Conservation (phyloP, 2,888 invertebrate genomes). For the Belgica antarctica region DNA sequence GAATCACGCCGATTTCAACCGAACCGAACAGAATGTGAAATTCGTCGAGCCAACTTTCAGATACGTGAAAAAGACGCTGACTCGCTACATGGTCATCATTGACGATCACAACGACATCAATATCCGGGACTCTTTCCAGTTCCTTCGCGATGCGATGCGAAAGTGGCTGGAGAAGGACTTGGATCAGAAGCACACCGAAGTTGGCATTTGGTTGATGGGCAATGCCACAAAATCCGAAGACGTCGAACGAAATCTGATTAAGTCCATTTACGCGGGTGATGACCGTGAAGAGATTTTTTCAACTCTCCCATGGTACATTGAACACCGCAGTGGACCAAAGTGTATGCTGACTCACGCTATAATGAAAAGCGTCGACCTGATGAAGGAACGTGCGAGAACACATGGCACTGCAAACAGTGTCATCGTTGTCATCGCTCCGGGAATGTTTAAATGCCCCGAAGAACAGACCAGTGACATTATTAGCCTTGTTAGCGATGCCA, state of each 20-base stretch:
- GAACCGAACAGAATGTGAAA: conserved; percentile 11
- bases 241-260: conserved; percentile 52
- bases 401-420: conserved; percentile 59
- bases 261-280: not conserved
- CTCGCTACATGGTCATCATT: conserved; percentile 60
- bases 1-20: conserved; percentile 58
- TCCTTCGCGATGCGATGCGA: conserved; percentile 59
- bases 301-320: conserved; percentile 26
- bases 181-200: conserved; percentile 56
- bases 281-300: conserved; percentile 34
- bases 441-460: conserved; percentile 54
- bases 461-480: not conserved
- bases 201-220: conserved; percentile 57
- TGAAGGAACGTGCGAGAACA: conserved; percentile 53
- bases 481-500: conserved; percentile 53
- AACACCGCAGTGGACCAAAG: not conserved
- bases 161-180: conserved; percentile 62
- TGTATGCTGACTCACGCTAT: conserved; percentile 45
- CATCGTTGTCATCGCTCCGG: conserved; percentile 60
- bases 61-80: conserved; percentile 58
- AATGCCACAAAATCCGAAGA: conserved; percentile 48
- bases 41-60: conserved; percentile 53
- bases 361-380: conserved; percentile 51
- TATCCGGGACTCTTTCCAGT: conserved; percentile 61
- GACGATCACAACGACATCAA: conserved; percentile 62